A percentile compares a stretch with the other conserved stretches of the same genome.
phyloP scores from a whole-genome alignment of 2,113 vertebrate species.

The Anoplopoma fimbria region DNA sequence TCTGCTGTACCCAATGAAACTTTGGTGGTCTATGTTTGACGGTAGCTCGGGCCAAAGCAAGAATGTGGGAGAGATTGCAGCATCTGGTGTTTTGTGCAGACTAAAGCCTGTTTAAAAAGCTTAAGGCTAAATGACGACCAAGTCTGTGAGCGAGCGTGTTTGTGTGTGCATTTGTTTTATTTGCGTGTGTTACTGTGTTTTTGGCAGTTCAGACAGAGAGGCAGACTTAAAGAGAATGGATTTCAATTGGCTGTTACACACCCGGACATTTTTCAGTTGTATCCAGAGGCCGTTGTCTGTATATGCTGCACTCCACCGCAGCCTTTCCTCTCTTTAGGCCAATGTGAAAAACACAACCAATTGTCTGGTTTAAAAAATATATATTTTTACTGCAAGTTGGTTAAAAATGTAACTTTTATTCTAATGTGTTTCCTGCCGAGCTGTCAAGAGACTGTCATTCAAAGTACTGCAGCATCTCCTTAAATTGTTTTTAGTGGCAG shows the following conservation, averaged over 20 bases:
- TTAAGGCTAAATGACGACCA: slow-evolving; percentile 55
- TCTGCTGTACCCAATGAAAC: slow-evolving; percentile 58
- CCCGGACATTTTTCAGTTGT: slow-evolving; percentile 5
- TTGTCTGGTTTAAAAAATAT: neutral
- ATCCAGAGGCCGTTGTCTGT: slow-evolving; percentile 21
- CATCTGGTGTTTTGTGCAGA: slow-evolving; percentile 74
- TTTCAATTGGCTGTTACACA: slow-evolving; percentile 29
- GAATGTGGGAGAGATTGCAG: slow-evolving; percentile 69
- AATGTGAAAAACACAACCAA: slow-evolving; percentile 13
- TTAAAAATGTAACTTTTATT: slow-evolving; percentile 22
- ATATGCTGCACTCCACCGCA: neutral
- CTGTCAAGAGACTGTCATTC: slow-evolving; percentile 22
- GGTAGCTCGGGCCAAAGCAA: slow-evolving; percentile 51
- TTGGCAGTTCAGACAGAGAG: slow-evolving; percentile 17
- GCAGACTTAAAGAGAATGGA: slow-evolving; percentile 44
- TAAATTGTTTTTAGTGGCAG: slow-evolving; percentile 36
- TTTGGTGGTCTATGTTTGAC: slow-evolving; percentile 48
- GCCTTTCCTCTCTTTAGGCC: slow-evolving; percentile 7
- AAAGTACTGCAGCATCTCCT: slow-evolving; percentile 27
- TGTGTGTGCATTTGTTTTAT: slow-evolving; percentile 13
- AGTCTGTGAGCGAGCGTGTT: slow-evolving; percentile 38
- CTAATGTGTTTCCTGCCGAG: slow-evolving; percentile 7
- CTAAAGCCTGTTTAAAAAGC: slow-evolving; percentile 65
- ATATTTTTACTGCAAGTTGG: neutral
- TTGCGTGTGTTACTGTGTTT: slow-evolving; percentile 36